Evolutionary conservation across 2,888 invertebrate species (phyloP).

Genomic region (Dorcus parallelipipedus): DNA sequence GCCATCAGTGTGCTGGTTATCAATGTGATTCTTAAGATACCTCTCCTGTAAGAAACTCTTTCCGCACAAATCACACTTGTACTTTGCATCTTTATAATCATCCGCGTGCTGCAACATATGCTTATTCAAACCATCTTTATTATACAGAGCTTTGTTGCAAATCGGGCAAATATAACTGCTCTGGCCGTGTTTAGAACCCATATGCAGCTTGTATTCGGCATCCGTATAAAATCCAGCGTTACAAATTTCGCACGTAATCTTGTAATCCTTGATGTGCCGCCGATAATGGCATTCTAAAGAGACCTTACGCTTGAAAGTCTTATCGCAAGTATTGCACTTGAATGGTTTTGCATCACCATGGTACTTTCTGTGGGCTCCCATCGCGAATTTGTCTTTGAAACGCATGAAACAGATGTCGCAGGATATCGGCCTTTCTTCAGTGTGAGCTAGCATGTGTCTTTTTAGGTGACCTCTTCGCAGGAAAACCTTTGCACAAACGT

Average conservation of each 20-base stretch:
- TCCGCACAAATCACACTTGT: conserved; percentile 43
- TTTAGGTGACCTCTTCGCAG: conserved; percentile 22
- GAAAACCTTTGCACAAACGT: too few relatives aligned
- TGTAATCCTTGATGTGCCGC: conserved; percentile 53
- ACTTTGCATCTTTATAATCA: conserved; percentile 20
- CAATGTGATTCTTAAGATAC: conserved; percentile 35
- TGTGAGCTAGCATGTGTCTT: conserved; percentile 42
- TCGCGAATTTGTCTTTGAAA: conserved; percentile 41
- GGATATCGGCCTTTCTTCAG: conserved; percentile 34
- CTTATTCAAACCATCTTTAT: conserved; percentile 35
- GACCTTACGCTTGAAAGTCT: conserved; percentile 59
- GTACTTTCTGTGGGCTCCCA: conserved; percentile 51
- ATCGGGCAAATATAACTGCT: conserved; percentile 46
- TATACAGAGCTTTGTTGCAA: conserved; percentile 53
- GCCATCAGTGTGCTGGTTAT: background rate
- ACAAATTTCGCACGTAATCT: conserved; percentile 39
- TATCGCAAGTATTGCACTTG: conserved; percentile 58
- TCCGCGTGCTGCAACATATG: conserved; percentile 44
- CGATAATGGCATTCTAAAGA: conserved; percentile 58
- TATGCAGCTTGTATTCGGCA: conserved; percentile 34
- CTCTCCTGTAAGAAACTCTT: conserved; percentile 43
- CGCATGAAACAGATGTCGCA: conserved; percentile 42
- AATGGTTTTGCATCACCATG: conserved; percentile 55
- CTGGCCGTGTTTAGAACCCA: conserved; percentile 35
- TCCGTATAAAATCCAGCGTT: conserved; percentile 38